Percentiles rank a stretch among this genome's conserved stretches.
phyloP scores from a whole-genome alignment of 64 coral and sea anemone species.

The Hydrozoanthus tunicans region DNA sequence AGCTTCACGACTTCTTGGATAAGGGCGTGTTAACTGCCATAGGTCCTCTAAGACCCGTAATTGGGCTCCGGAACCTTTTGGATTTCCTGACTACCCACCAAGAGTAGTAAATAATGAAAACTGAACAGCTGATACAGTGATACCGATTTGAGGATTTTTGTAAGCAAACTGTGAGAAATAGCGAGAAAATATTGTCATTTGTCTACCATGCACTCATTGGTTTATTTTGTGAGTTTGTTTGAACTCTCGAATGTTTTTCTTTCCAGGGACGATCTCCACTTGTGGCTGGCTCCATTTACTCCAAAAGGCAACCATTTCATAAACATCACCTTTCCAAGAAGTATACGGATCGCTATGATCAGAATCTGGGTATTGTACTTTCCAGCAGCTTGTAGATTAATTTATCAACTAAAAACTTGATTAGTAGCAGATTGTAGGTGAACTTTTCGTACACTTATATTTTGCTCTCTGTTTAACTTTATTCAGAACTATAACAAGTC shows the following conservation, averaged over 20 bases:
- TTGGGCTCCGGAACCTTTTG: too few species aligned
- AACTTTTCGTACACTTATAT: neutral
- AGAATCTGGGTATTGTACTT: conserved; percentile 78
- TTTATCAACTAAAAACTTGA: neutral
- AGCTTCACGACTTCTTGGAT: too few species aligned
- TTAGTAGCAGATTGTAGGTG: neutral
- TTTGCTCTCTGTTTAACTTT: neutral
- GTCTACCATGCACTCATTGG: neutral
- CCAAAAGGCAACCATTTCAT: conserved; percentile 74
- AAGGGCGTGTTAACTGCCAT: too few species aligned
- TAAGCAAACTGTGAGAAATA: neutral
- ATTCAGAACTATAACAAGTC: conserved; percentile 98
- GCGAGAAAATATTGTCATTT: neutral
- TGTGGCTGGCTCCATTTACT: conserved; percentile 94
- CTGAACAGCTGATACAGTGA: too few species aligned
- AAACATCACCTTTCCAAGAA: conserved; percentile 62
- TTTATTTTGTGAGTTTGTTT: neutral
- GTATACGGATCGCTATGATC: conserved; percentile 80
- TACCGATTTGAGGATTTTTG: too few species aligned
- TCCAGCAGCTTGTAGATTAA: neutral
- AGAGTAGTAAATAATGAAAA: too few species aligned
- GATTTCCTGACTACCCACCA: too few species aligned
- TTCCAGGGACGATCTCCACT: conserved; percentile 89
- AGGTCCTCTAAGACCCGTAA: too few species aligned
- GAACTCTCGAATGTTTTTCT: neutral